phyloP scores from a whole-genome alignment of 2,888 invertebrate genomes.

The Bursaphelenchus okinawaensis region DNA sequence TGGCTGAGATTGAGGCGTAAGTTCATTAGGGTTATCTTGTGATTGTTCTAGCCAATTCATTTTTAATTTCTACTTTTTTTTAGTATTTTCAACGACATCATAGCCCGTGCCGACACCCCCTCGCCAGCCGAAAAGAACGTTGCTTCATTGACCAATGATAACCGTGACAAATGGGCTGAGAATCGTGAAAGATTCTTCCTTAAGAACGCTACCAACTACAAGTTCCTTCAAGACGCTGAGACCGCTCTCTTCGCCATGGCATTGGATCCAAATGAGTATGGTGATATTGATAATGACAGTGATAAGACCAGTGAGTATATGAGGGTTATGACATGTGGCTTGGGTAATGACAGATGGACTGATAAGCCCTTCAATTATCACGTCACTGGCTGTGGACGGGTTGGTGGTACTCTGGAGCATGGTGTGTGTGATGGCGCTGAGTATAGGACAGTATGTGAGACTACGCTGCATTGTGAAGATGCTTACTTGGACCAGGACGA shows the following conservation, averaged over 20 bases:
- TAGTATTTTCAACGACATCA: constrained; percentile 44
- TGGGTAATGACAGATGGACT: constrained; percentile 13
- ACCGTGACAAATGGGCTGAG: constrained; percentile 36
- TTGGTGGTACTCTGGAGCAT: constrained; percentile 50
- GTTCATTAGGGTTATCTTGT: no score
- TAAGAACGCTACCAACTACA: constrained; percentile 34
- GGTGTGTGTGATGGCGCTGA: constrained; percentile 49
- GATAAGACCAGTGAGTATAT: neutral
- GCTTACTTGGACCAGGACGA: constrained; percentile 37
- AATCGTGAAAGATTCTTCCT: constrained; percentile 48
- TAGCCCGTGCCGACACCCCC: constrained; percentile 30
- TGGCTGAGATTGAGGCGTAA: constrained; percentile 15
- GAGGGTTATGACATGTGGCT: constrained; percentile 32
- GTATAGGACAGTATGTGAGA: constrained; percentile 51
- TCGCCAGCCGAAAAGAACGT: constrained; percentile 32
- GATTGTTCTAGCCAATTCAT: constrained; percentile 2
- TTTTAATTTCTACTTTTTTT: constrained; percentile 30
- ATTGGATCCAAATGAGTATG: constrained; percentile 37
- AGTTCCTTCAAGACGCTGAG: constrained; percentile 39
- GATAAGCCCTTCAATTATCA: constrained; percentile 52
- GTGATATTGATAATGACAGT: constrained; percentile 20
- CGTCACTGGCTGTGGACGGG: constrained; percentile 32
- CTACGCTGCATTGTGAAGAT: constrained; percentile 15
- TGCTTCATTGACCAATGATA: constrained; percentile 44
- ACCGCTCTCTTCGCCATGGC: constrained; percentile 39